Evolutionary conservation across 2,113 vertebrate genomes (phyloP), one percentile per base, ranked within the genome.

Genomic region (Tiliqua scincoides): DNA sequence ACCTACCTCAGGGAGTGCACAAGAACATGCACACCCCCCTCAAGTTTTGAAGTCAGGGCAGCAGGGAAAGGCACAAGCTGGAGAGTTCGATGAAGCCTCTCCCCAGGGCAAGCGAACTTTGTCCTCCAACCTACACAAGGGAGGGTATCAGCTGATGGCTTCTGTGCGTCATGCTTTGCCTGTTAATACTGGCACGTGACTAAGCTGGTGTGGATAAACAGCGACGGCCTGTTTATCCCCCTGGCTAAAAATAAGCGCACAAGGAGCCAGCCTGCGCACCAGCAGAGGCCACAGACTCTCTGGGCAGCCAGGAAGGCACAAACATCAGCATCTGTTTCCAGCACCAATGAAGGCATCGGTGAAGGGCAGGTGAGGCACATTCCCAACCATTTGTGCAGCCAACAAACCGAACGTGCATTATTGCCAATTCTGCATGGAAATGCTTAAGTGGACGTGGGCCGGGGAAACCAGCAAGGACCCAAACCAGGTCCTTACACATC

Each of bases 191-290:
- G 18, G 77, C 18, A 6, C 3, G 7, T 37, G 75, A 79, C n/a
- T 37, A 87, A 82, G 72, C 21, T 76, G 65, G 40, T 0, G 0
- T 59, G 84, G 83, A 85, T 82, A 85, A 93, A 84, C 0, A 57
- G 0, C 0, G 21, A 2, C 35, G 6, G 23, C 0, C 0, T 1
- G 11, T 9, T 80, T 85, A 30, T 23, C 18, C 61, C 14, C 63
- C 65, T 27, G 10, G 1, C 1, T 78, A 91, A 83, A 88, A 83
- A 88, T 83, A 83, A 78, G 79, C 63, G 89, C 35, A 1, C 8
- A 63, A 27, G 61, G 3, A 48, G 40, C 62, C 79, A 82, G 85
- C 75, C 40, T 32, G 63, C 84, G 30, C 57, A 0, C 27, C 74
- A 85, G 79, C 35, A 1, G 1, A 48, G 20, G 59, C 67, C 67